Base-by-base conservation (phyloP, 2,113 vertebrate genomes). In the Phalacrocorax brasilianus region DNA sequence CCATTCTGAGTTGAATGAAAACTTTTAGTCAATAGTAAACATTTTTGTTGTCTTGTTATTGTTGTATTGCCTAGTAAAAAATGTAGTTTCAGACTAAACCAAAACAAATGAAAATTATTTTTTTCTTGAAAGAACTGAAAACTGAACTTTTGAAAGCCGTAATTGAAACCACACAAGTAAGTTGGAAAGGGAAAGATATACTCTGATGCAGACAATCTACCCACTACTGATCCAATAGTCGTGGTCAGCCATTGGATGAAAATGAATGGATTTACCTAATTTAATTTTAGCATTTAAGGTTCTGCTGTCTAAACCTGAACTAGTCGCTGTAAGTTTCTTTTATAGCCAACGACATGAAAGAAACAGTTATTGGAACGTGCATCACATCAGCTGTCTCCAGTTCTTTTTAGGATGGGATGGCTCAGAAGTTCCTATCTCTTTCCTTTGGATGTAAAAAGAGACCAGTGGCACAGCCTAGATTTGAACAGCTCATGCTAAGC, bases 31-130 rank as follows among this genome's bases (percentile, higher is more conserved):
- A 75, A 45, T 82, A 93, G 86, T 93, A 96, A 97, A 96, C 62
- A 76, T 74, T 95, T 95, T 49, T 87, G 56, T 94, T 96, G 50
- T 77, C 50, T 67, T 95, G 50, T 91, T 95, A 92, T 93, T 95
- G 75, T 92, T 95, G 77, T 79, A 63, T 74, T 89, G 56, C 82
- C 65, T 87, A 68, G 45, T 81, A 87, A 89, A 95, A 91, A 84
- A 72, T 20, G 53, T 72, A 68, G 33, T 72, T 95, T 95, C 87
- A 82, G 87, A 91, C 40, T 89, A 72, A 96, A 87, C 61, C 70
- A 95, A 95, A 95, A 92, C 83, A 95, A 97, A 86, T 27, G 6
- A 95, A 76, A 85, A 62, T 30, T 7, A 27, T 80, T 74, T 95
- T 96, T 89, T 68, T 77, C 56, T 81, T 91, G 61, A 89, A 93